Base-by-base conservation (phyloP, 1,140 invertebrate genomes). In the Andricus grossulariae region DNA sequence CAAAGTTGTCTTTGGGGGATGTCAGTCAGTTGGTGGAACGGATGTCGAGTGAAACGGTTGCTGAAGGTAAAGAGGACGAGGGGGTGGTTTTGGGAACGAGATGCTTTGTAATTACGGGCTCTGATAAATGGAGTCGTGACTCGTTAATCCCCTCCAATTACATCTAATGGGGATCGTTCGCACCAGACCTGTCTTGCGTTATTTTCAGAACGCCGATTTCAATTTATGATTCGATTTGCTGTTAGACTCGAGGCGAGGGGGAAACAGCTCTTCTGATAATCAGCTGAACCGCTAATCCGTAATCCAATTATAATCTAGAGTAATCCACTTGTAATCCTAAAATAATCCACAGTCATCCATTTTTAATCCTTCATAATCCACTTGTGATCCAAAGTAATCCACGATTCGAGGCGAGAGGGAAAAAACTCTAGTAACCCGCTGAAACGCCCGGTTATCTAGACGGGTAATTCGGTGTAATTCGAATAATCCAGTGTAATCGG, bases 81-180 rank as follows among this genome's bases (percentile, higher is more conserved):
- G 80, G 79, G 78, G 76, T 81, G 76, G 75, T 83, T 78, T 81
- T 77, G 79, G 79, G 78, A 82, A 84, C 84, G 81, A 82, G 85
- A 87, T 87, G 87, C 86, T 90, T 90, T 88, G 90, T 90, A 92
- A 92, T 92, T 91, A 92, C 89, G 80, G 81, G 78, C 78, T 84
- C 88, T 92, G 89, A 91, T 91, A 90, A 91, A 91, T 92, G 89
- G 87, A 92, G 84, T 89, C 87, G 83, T 87, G 90, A 90, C 89
- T 91, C 88, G 89, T 91, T 91, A 91, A 91, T 91, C 87, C 89
- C 85, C 83, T 88, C 89, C 90, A 91, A 91, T 91, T 91, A 91
- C 87, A 88, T 86, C 83, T 88, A 88, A 90, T 89, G 85, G 89
- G 84, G 85, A 88, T 82, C 87, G 79, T 86, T 87, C 86, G 84